Percentiles rank a stretch among this genome's conserved stretches.
Conservation (phyloP, 1,140 invertebrate species). For the Heliconius hewitsoni region DNA sequence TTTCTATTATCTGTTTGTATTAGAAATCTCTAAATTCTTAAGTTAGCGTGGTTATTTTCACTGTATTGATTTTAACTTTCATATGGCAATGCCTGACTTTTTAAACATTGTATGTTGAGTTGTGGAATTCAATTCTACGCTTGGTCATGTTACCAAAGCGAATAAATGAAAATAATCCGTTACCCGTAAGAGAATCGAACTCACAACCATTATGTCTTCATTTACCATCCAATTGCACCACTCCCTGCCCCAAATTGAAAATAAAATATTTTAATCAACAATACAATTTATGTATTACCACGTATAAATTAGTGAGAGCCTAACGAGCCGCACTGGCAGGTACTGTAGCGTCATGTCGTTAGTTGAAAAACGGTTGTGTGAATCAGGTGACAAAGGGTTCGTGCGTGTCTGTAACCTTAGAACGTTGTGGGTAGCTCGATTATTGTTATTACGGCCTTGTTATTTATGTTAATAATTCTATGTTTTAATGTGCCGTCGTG, state of each 20-base stretch:
- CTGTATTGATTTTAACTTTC: too few relatives aligned
- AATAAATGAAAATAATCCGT: background rate
- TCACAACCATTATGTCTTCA: background rate
- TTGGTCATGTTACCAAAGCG: too few relatives aligned
- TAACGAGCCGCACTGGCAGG: conserved; percentile 29
- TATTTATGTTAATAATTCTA: conserved; percentile 26
- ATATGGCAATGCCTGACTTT: too few relatives aligned
- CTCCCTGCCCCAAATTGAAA: background rate
- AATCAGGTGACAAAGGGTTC: conserved; percentile 47
- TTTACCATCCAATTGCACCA: background rate
- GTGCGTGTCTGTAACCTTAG: conserved; percentile 45
- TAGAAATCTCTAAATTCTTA: too few relatives aligned
- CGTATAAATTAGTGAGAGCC: conserved; percentile 27
- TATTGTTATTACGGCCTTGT: conserved; percentile 43
- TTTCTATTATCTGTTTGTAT: background rate
- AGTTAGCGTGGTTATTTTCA: too few relatives aligned
- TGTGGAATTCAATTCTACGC: too few relatives aligned
- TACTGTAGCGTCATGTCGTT: conserved; percentile 24
- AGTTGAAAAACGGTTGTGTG: conserved; percentile 43
- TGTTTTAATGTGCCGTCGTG: background rate
- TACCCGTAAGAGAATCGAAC: background rate
- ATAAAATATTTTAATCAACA: conserved; percentile 28
- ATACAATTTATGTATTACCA: conserved; percentile 18
- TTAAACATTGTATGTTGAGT: too few relatives aligned
- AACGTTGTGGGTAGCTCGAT: conserved; percentile 40